Percentiles rank a stretch among this genome's conserved stretches.
phyloP scores from a whole-genome alignment of 92 coral and sea anemone genomes.

The Ricordea florida region DNA sequence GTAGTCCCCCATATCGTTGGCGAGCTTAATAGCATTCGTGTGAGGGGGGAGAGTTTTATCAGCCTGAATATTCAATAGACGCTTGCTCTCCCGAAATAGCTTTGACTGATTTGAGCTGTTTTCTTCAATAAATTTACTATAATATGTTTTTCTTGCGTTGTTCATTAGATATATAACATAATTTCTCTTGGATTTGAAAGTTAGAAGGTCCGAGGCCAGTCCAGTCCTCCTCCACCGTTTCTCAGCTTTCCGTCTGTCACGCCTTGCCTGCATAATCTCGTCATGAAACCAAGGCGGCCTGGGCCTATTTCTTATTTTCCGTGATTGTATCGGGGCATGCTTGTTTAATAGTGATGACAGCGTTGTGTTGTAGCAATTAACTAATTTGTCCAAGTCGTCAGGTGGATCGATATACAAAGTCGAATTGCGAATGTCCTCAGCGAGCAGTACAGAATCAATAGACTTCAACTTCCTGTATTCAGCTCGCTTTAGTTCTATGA shows the following conservation, averaged over 20 bases:
- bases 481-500: slow-evolving; percentile 8
- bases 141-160: slow-evolving; percentile 33
- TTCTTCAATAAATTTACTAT: slow-evolving; percentile 21
- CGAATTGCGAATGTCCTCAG: slow-evolving; percentile 13
- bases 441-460: neutral
- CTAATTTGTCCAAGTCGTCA: slow-evolving; percentile 29
- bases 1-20: neutral
- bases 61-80: slow-evolving; percentile 1
- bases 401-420: slow-evolving; percentile 10
- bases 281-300: slow-evolving; percentile 48
- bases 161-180: slow-evolving; percentile 30
- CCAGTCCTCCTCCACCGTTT: slow-evolving; percentile 20
- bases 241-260: slow-evolving; percentile 44
- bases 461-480: slow-evolving; percentile 28
- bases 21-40: neutral
- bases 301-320: slow-evolving; percentile 17
- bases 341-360: slow-evolving; percentile 10
- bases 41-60: slow-evolving; percentile 1
- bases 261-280: slow-evolving; percentile 36
- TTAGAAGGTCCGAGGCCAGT: slow-evolving; percentile 1
- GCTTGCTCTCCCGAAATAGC: too few relatives aligned
- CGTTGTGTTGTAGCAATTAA: slow-evolving; percentile 29
- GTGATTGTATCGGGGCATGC: slow-evolving; percentile 47
- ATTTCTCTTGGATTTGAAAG: slow-evolving; percentile 29
- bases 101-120: slow-evolving; percentile 39